Evolutionary conservation across 37 sponge, comb jelly and placozoan species (phyloP).

Genomic region (Beroe forskalii): DNA sequence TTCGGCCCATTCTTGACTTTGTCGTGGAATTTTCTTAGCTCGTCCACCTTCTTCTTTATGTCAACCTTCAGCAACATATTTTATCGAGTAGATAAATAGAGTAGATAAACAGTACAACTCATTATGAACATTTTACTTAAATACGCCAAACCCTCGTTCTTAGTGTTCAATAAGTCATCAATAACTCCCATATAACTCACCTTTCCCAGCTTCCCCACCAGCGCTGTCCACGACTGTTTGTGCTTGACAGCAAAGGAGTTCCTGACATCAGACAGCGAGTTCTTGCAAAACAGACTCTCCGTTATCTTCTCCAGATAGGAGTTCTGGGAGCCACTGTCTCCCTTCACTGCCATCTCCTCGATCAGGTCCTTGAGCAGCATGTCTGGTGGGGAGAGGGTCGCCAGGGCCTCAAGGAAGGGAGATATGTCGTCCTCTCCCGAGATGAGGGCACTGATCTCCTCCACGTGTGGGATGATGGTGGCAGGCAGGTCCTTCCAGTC

Average conservation of each 20-base stretch:
- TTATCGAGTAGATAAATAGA: too few species aligned
- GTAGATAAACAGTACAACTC: too few species aligned
- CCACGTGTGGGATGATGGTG: not conserved
- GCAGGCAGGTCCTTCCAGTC: not conserved
- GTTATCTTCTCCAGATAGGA: conserved; percentile 18
- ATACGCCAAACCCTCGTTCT: too few species aligned
- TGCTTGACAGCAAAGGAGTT: conserved; percentile 1
- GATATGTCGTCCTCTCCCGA: not conserved
- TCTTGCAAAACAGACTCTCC: not conserved
- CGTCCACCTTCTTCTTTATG: conserved; percentile 28
- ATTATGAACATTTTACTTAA: too few species aligned
- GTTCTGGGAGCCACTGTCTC: not conserved
- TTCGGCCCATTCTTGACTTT: not conserved
- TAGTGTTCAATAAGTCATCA: too few species aligned
- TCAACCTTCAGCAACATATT: too few species aligned
- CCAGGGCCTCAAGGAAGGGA: conserved; percentile 42
- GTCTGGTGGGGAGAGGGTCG: conserved; percentile 33
- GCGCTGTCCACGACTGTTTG: conserved; percentile 14
- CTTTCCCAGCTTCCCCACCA: conserved; percentile 2
- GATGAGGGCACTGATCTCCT: not conserved
- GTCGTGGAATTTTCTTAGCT: not conserved
- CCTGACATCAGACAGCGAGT: conserved; percentile 30
- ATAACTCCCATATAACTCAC: too few species aligned
- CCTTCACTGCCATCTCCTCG: conserved; percentile 41
- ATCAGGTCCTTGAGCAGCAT: conserved; percentile 57